A percentile compares a stretch with the other conserved stretches of the same genome.
These are phyloP conservation scores for Felis chaus DNA, from an alignment of 2,113 vertebrate genomes.

Conservation along the genomic window DNA sequence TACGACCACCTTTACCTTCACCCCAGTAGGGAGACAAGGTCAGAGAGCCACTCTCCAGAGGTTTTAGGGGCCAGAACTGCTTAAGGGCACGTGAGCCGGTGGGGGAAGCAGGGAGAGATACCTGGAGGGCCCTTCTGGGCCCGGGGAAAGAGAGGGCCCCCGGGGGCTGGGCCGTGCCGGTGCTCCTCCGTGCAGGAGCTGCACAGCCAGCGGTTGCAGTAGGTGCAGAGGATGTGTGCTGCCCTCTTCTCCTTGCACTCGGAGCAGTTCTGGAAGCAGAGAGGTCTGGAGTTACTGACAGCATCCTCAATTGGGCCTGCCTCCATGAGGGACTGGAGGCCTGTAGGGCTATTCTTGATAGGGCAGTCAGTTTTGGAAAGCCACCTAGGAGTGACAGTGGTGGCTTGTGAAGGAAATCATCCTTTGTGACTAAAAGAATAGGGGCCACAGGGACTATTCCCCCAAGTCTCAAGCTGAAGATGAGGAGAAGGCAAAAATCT, in stretches of 20 bases:
- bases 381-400: not conserved
- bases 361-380: not conserved
- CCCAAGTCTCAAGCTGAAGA: not conserved
- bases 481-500: not conserved
- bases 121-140: conserved; percentile 84
- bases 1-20: not conserved
- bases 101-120: conserved; percentile 45
- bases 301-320: not conserved
- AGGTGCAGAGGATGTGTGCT: conserved; percentile 87
- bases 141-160: conserved; percentile 74
- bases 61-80: not conserved
- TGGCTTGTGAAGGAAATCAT: not conserved
- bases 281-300: not conserved
- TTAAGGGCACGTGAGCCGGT: not conserved
- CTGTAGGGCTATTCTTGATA: not conserved
- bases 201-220: conserved; percentile 89
- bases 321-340: not conserved
- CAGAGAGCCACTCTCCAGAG: not conserved
- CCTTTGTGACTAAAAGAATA: conserved; percentile 1
- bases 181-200: conserved; percentile 88
- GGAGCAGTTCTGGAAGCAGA: conserved; percentile 84
- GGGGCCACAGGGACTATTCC: not conserved
- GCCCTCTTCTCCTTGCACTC: conserved; percentile 86
- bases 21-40: not conserved
- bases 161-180: conserved; percentile 73